Conservation (phyloP, 2,113 vertebrate genomes). For the Larimichthys crocea region DNA sequence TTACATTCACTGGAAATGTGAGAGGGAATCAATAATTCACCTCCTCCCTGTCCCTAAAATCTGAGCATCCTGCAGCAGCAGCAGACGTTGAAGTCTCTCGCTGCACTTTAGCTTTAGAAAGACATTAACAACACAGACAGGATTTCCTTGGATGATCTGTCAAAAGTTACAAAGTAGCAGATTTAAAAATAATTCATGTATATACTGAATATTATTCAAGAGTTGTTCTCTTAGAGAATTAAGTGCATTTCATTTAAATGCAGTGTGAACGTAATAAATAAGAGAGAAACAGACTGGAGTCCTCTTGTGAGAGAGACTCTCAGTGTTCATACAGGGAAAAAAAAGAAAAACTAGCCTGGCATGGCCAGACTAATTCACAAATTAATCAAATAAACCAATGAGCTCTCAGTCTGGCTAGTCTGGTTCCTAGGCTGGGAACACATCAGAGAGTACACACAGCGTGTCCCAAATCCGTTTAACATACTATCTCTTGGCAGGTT, state of each 20-base stretch:
- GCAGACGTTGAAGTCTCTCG: neutral
- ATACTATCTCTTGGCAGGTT: neutral
- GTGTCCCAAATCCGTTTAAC: neutral
- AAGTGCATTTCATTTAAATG: neutral
- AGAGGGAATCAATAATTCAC: slow-evolving; percentile 58
- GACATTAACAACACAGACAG: too few relatives aligned
- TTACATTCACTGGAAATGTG: slow-evolving; percentile 8
- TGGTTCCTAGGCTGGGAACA: too few relatives aligned
- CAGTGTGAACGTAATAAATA: neutral
- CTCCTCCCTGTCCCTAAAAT: slow-evolving; percentile 12
- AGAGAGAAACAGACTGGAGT: too few relatives aligned
- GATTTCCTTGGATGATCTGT: neutral
- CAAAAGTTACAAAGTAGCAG: neutral
- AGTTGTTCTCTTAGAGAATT: neutral
- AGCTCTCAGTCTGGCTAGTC: too few relatives aligned
- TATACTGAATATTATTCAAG: too few relatives aligned
- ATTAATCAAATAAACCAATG: too few relatives aligned
- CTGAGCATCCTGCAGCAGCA: slow-evolving; percentile 4
- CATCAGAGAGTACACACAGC: too few relatives aligned
- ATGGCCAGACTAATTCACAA: too few relatives aligned
- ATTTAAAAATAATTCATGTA: neutral
- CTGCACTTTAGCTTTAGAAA: neutral
- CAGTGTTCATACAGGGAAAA: too few relatives aligned
- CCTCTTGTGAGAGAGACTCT: too few relatives aligned
- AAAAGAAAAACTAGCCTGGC: too few relatives aligned